Conservation (phyloP, 2,888 invertebrate genomes). For the Scaptodrosophila latifasciaeformis region DNA sequence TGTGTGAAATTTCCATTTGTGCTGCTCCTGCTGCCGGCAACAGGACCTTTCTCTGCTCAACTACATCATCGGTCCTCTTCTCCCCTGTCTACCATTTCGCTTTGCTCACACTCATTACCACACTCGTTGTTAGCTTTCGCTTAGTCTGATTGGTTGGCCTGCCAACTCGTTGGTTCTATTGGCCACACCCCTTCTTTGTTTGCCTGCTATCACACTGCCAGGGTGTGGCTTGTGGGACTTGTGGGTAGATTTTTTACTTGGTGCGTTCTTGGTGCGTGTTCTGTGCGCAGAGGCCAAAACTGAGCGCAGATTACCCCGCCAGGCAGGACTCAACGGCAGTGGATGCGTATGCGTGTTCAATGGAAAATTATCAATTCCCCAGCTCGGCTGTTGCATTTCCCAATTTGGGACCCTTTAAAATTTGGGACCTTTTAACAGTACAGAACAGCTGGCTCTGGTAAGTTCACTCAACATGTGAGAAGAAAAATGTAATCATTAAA, state of each 20-base stretch:
- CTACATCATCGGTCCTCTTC: constrained; percentile 44
- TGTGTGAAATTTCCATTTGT: constrained; percentile 49
- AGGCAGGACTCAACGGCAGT: not conserved
- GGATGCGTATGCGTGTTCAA: constrained; percentile 35
- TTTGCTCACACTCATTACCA: constrained; percentile 9
- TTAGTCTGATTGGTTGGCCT: constrained; percentile 43
- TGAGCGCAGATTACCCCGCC: constrained; percentile 53
- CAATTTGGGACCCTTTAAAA: constrained; percentile 3
- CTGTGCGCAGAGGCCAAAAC: constrained; percentile 51
- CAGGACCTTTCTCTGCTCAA: constrained; percentile 34
- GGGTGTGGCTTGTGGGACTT: constrained; percentile 40
- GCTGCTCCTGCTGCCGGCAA: constrained; percentile 22
- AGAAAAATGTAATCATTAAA: too few species aligned
- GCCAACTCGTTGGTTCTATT: constrained; percentile 44
- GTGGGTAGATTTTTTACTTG: not conserved
- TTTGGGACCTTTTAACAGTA: constrained; percentile 17
- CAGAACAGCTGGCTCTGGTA: constrained; percentile 41
- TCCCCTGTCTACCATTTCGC: not conserved
- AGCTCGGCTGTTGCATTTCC: constrained; percentile 55
- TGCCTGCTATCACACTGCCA: not conserved
- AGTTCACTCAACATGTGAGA: too few species aligned
- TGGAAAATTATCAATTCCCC: constrained; percentile 25
- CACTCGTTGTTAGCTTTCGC: constrained; percentile 37
- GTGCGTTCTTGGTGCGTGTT: constrained; percentile 7
- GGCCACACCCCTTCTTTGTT: constrained; percentile 36